Conservation (phyloP, 2,113 vertebrate species). For the Podiceps cristatus region DNA sequence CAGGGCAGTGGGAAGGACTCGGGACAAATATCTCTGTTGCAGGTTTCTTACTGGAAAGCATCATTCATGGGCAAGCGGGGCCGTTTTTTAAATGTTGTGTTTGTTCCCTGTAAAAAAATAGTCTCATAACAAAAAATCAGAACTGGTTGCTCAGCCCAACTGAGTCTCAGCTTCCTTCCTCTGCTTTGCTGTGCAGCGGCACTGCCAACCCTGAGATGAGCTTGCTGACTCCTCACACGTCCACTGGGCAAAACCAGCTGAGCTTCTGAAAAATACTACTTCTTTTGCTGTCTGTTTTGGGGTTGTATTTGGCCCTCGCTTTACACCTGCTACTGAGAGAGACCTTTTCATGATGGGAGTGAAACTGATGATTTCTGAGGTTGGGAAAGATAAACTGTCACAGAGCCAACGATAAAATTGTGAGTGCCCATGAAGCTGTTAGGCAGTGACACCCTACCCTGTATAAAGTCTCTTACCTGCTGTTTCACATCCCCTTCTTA, state of each 20-base stretch:
- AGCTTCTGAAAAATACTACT: not conserved
- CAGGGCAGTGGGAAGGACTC: not conserved
- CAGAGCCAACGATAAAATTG: not conserved
- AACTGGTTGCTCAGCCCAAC: not conserved
- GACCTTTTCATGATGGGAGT: not conserved
- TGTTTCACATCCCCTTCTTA: not conserved
- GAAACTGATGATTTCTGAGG: not conserved
- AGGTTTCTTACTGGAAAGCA: not conserved
- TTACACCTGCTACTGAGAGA: not conserved
- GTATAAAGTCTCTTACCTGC: not conserved
- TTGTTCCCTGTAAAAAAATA: not conserved
- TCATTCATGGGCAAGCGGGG: rapidly evolving
- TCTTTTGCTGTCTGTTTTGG: not conserved
- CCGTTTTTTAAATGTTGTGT: not conserved
- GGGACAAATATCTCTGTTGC: not conserved
- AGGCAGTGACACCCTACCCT: not conserved
- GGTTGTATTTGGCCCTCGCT: not conserved
- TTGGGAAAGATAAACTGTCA: not conserved
- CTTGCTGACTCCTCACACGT: not conserved
- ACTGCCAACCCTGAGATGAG: not conserved
- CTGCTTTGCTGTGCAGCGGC: not conserved
- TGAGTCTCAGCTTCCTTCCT: not conserved
- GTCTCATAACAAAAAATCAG: not conserved
- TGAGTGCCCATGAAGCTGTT: not conserved
- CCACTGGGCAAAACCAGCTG: not conserved